These are phyloP conservation scores for Capitulum mitella DNA, from an alignment of 2,888 invertebrate genomes.

Conservation along the genomic window DNA sequence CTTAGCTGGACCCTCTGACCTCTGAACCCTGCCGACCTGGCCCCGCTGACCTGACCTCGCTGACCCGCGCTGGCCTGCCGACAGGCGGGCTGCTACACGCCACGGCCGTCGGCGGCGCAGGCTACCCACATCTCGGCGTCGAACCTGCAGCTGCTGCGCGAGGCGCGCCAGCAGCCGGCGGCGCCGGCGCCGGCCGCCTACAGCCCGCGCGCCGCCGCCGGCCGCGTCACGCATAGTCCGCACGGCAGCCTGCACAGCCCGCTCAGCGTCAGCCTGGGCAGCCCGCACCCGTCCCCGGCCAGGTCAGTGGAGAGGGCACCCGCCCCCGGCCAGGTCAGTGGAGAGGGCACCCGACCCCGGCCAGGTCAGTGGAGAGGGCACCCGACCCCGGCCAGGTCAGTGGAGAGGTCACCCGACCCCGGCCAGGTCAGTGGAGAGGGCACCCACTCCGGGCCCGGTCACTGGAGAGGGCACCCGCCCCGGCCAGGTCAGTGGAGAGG, in stretches of 20 bases:
- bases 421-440: too few species aligned
- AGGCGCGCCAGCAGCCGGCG: conserved; percentile 5
- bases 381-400: background rate
- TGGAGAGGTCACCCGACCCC: too few species aligned
- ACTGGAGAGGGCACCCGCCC: too few species aligned
- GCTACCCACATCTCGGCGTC: background rate
- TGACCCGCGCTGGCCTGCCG: background rate
- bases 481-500: too few species aligned
- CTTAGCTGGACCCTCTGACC: too few species aligned
- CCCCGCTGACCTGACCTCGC: background rate
- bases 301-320: background rate
- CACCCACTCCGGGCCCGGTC: too few species aligned
- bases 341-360: background rate
- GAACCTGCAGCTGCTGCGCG: background rate
- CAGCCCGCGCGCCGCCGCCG: background rate
- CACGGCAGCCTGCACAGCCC: conserved; percentile 22
- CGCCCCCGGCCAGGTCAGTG: background rate
- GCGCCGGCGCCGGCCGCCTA: background rate
- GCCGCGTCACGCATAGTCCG: background rate
- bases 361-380: background rate
- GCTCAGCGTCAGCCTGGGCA: conserved; percentile 9
- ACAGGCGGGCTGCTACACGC: background rate
- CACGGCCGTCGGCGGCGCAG: background rate
- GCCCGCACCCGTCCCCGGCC: background rate
- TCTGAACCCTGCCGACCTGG: too few species aligned